Conservation (phyloP, 1,140 invertebrate genomes). For the Thaumetopoea pityocampa region DNA sequence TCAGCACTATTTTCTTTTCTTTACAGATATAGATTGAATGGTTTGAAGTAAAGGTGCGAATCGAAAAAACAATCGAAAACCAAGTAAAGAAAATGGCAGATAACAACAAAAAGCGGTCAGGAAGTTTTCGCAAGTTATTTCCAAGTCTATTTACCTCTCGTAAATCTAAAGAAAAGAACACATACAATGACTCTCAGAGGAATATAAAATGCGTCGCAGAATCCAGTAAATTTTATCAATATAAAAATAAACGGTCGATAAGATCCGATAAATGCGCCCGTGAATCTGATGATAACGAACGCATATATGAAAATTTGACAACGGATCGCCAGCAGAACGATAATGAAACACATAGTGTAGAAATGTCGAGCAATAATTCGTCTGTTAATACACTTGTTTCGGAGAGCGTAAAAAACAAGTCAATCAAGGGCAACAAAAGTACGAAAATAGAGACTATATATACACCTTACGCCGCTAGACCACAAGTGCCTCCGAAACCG, state of each 20-base stretch:
- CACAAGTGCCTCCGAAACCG: slow-evolving; percentile 59
- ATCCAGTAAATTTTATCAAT: slow-evolving; percentile 39
- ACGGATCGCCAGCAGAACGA: slow-evolving; percentile 23
- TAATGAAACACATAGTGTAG: slow-evolving; percentile 25
- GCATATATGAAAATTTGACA: slow-evolving; percentile 62
- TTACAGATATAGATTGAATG: no score
- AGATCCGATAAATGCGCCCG: slow-evolving; percentile 26
- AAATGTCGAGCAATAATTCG: slow-evolving; percentile 43
- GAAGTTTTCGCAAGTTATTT: slow-evolving; percentile 58
- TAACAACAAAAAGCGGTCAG: slow-evolving; percentile 50
- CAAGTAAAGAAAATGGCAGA: slow-evolving; percentile 42
- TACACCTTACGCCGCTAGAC: slow-evolving; percentile 38
- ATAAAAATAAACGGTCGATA: slow-evolving; percentile 44
- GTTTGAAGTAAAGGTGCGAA: no score
- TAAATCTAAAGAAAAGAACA: slow-evolving; percentile 51
- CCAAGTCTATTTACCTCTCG: slow-evolving; percentile 54
- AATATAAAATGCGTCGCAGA: slow-evolving; percentile 26
- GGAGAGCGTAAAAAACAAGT: slow-evolving; percentile 41
- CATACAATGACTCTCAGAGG: slow-evolving; percentile 22
- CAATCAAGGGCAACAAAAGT: slow-evolving; percentile 7
- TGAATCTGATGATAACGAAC: slow-evolving; percentile 28
- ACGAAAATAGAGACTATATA: slow-evolving; percentile 16
- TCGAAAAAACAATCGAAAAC: no score
- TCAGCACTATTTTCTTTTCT: no score
- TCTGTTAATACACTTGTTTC: slow-evolving; percentile 65